Evolutionary conservation across 2,888 invertebrate genomes (phyloP).

Genomic region (Orthonevra nobilis): DNA sequence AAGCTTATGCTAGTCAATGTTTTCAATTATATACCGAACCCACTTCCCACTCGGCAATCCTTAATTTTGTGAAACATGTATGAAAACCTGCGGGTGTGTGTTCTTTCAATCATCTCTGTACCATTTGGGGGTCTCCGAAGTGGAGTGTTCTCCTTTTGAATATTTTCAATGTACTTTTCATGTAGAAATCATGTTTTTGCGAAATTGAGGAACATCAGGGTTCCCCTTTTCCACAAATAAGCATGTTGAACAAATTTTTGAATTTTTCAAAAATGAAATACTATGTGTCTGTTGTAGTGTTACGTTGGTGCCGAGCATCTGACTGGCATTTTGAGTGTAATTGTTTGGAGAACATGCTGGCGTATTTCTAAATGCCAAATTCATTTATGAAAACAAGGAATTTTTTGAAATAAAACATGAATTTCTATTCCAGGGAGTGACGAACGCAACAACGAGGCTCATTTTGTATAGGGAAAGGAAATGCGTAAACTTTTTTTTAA

Average conservation of each 20-base stretch:
- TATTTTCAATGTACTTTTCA: constrained; percentile 44
- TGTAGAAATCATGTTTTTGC: constrained; percentile 34
- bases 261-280: constrained; percentile 5
- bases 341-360: constrained; percentile 20
- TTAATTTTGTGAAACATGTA: constrained; percentile 76
- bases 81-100: constrained; percentile 66
- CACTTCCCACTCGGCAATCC: constrained; percentile 72
- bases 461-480: too few species aligned
- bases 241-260: constrained; percentile 21
- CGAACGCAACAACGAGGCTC: too few species aligned
- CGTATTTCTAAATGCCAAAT: constrained; percentile 29
- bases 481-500: too few species aligned
- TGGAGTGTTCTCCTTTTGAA: constrained; percentile 16
- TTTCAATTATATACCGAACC: constrained; percentile 56
- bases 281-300: background rate
- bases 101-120: constrained; percentile 42
- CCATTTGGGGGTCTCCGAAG: constrained; percentile 37
- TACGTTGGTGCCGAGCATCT: background rate
- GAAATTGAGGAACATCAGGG: constrained; percentile 9
- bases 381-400: constrained; percentile 33
- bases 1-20: constrained; percentile 34
- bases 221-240: background rate
- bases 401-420: constrained; percentile 2
- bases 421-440: background rate
- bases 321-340: too few species aligned